A percentile compares a stretch with the other conserved stretches of the same genome.
phyloP scores from a whole-genome alignment of 2,797 vertebrate species.

The Neosilurus mollespiculum region DNA sequence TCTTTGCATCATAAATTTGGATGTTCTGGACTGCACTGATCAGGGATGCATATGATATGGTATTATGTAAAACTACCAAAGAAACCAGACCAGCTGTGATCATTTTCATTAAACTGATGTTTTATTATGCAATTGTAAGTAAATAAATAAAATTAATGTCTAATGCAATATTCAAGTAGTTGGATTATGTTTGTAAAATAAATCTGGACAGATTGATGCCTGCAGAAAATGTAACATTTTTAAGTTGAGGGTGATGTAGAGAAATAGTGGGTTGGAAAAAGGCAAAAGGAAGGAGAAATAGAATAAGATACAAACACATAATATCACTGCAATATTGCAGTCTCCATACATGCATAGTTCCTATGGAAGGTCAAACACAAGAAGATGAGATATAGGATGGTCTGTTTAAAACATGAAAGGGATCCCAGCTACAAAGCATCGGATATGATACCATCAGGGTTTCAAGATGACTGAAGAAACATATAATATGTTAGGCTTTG shows the following conservation, averaged over 20 bases:
- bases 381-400: background rate
- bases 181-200: background rate
- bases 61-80: background rate
- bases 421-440: background rate
- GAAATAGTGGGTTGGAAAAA: background rate
- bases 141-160: background rate
- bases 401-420: conserved; percentile 7
- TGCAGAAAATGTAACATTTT: background rate
- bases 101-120: background rate
- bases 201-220: background rate
- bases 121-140: background rate
- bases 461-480: background rate
- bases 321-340: background rate
- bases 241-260: background rate
- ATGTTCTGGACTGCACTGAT: background rate
- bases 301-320: background rate
- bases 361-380: background rate
- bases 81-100: background rate
- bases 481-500: conserved; percentile 13
- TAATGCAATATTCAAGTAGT: background rate
- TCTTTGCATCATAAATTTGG: background rate
- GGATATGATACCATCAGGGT: background rate
- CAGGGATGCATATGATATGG: background rate
- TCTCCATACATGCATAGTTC: background rate
- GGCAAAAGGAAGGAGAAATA: background rate